Evolutionary conservation across 2,797 vertebrate genomes (phyloP), one percentile per base, ranked within the genome.

Genomic region (Intellagama lesueurii): DNA sequence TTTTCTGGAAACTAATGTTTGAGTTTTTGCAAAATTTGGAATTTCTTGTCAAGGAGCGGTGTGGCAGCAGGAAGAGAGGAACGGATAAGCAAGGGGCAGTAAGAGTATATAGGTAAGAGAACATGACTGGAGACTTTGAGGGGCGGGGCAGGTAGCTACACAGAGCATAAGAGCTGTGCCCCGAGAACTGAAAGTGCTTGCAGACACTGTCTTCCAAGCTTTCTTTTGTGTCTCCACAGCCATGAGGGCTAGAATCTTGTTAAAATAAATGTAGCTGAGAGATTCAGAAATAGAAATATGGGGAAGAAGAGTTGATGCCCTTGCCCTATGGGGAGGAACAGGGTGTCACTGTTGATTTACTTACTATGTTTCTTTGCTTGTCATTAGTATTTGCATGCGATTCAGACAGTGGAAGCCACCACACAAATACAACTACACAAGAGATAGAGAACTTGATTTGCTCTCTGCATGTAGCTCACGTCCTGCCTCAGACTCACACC

Each of bases 11-110:
- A 90, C 72, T 77, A 76, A 90, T 90, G 72, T 90, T 81, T 90
- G 84, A 90, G 89, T 87, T 87, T 90, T 87, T 90, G 89, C 89
- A 90, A 90, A 90, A 90, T 90, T 87, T 87, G 89, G 85, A 87
- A 90, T 90, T 90, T 90, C 89, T 90, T 90, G 84, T 90, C 88
- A 90, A 90, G 89, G 89, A 90, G 89, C 79, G 70, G 89, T 86
- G 85, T 87, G 89, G 79, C 85, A 90, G 89, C 89, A 90, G 89
- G 89, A 90, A 87, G 89, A 87, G 85, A 86, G 89, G 84, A 90
- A 87, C 89, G 79, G 79, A 86, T 90, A 90, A 90, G 84, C 84
- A 90, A 90, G 72, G 89, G 89, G 79, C 89, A 83, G 85, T 90
- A 90, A 83, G 84, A 87, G 85, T 90, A 83, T 82, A 69, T 90